Base-by-base conservation (phyloP, 35 echinoderm and acorn worm genomes). In the Eucidaris tribuloides region DNA sequence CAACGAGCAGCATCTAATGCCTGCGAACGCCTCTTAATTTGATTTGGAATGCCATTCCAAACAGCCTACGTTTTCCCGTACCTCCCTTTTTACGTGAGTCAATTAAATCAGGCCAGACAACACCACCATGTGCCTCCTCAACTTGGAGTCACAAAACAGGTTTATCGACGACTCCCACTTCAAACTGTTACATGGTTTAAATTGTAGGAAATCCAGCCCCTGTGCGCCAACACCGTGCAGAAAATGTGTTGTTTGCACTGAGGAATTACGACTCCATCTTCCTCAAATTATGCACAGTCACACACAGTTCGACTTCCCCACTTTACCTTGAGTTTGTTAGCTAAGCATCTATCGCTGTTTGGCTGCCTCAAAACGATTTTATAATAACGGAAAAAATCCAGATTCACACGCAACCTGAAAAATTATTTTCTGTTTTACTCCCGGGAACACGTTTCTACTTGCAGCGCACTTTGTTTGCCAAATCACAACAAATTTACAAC, bases 31-130 rank as follows among this genome's bases (percentile, higher is more conserved):
- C 68, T 18, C 41, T 9, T 74, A 74, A 74, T 74, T 74, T 74
- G 68, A 74, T 74, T 74, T 42, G 29, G 68, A 74, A 74, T 41
- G 68, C 68, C 38, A 74, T 43, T 74, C 68, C 14, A 74, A 74
- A 38, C 41, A 7, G 68, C 68, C 33, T 74, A 33, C 68, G 44
- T 33, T 74, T 40, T 74, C 29, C 44, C 44, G 38, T n/a, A 18
- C 4, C 11, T 74, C 40, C 68, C n/a, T n/a, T n/a, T n/a, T n/a
- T n/a, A n/a, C n/a, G n/a, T n/a, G n/a, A n/a, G n/a, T n/a, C n/a
- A n/a, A n/a, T n/a, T n/a, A n/a, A n/a, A n/a, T n/a, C n/a, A n/a
- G n/a, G n/a, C n/a, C n/a, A n/a, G n/a, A n/a, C n/a, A n/a, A n/a
- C n/a, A n/a, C n/a, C n/a, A n/a, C 48, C 48, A 9, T 11, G 9